These are phyloP conservation scores for Oryzias dopingdopingensis DNA, from an alignment of 2,797 vertebrate species.

Conservation along the genomic window DNA sequence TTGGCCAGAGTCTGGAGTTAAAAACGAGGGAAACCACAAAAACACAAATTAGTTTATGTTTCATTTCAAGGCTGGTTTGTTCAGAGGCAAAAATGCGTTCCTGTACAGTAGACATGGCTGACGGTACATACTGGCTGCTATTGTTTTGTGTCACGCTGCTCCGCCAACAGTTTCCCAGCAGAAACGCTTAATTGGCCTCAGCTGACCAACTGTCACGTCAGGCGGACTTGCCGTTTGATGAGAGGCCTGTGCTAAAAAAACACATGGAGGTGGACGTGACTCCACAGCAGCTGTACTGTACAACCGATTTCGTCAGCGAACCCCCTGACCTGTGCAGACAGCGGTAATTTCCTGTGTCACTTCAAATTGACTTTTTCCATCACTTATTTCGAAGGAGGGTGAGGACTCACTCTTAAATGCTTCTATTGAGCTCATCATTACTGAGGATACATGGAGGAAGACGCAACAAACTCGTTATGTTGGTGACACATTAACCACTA, in stretches of 20 bases:
- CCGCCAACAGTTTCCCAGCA: constrained; percentile 36
- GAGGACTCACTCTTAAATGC: constrained; percentile 49
- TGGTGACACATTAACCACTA: constrained; percentile 14
- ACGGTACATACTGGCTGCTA: constrained; percentile 45
- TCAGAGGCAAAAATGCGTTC: constrained; percentile 31
- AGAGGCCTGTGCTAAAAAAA: constrained; percentile 24
- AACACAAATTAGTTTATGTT: constrained; percentile 64
- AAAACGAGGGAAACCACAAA: constrained; percentile 62
- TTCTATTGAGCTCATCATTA: constrained; percentile 40
- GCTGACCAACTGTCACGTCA: constrained; percentile 26
- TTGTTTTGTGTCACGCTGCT: constrained; percentile 44
- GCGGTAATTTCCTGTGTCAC: constrained; percentile 35
- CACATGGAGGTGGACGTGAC: constrained; percentile 16
- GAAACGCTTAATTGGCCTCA: constrained; percentile 41
- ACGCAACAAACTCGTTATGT: no score
- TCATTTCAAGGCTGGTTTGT: constrained; percentile 57
- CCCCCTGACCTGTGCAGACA: constrained; percentile 31
- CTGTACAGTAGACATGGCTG: constrained; percentile 39
- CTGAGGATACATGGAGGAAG: constrained; percentile 11
- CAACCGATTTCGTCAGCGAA: constrained; percentile 33
- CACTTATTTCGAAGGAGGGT: constrained; percentile 32
- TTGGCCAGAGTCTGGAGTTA: constrained; percentile 53
- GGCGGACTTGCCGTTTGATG: constrained; percentile 19
- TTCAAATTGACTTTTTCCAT: constrained; percentile 32
- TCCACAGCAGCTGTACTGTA: constrained; percentile 12